These are phyloP conservation scores for Drosophila truncata DNA, from an alignment of 1,140 invertebrate species.

Conservation along the genomic window DNA sequence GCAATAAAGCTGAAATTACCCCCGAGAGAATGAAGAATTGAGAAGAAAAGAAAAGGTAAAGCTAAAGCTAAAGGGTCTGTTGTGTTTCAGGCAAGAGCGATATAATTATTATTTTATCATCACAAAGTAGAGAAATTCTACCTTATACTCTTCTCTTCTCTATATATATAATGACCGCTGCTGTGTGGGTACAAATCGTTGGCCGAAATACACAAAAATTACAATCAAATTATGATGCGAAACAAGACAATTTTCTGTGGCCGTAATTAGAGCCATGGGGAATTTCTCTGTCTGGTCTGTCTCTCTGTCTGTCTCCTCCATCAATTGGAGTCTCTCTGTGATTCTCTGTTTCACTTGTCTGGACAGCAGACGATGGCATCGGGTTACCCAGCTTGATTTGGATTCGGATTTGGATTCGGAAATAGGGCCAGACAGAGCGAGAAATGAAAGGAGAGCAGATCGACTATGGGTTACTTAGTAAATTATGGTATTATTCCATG, in stretches of 20 bases:
- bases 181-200: constrained; percentile 47
- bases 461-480: constrained; percentile 7
- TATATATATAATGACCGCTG: constrained; percentile 20
- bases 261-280: constrained; percentile 58
- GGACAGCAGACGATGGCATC: constrained; percentile 28
- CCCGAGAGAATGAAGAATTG: constrained; percentile 26
- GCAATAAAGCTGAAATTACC: constrained; percentile 76
- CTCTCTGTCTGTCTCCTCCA: constrained; percentile 11
- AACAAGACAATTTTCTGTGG: constrained; percentile 50
- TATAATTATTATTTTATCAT: constrained; percentile 63
- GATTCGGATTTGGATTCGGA: constrained; percentile 62
- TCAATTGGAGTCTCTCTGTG: constrained; percentile 20
- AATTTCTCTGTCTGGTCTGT: constrained; percentile 25
- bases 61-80: constrained; percentile 11
- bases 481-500: too few species aligned
- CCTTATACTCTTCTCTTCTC: not conserved
- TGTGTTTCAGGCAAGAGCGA: constrained; percentile 3
- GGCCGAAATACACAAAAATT: constrained; percentile 42
- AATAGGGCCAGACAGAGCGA: constrained; percentile 49
- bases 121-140: constrained; percentile 38
- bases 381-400: constrained; percentile 49
- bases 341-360: constrained; percentile 43
- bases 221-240: constrained; percentile 52
- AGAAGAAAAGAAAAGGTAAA: not conserved
- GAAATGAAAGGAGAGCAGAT: not conserved